Base-by-base conservation (phyloP, 2,888 invertebrate species). In the Orthosia incerta region DNA sequence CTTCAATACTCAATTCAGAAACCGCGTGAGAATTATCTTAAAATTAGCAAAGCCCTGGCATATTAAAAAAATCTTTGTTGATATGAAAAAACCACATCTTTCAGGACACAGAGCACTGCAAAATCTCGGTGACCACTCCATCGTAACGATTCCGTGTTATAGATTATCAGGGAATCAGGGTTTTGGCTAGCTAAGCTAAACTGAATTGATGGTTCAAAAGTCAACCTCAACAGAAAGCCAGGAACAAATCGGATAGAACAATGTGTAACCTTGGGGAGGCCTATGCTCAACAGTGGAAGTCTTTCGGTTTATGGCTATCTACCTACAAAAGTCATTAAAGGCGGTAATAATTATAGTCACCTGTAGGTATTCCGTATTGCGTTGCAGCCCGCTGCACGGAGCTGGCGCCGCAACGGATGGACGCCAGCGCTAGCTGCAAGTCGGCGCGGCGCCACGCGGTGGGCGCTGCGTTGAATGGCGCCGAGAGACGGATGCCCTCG, bases 401-500 rank as follows among this genome's bases (percentile, higher is more conserved):
- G 82, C 97, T 97, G 91, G 98, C 98, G 70, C 98, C 98, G 85
- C 97, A 97, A 87, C 98, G 97, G 89, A 98, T 98, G 83, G 98
- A 97, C 91, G 98, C 98, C 71, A 99, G 97, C 79, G 98, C 98
- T 86, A 98, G 97, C 94, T 97, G 97, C 86, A 98, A 96, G 94
- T 98, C 98, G 83, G 98, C 98, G 51, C 98, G 98, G 20, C 98
- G 98, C 98, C 98, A 99, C 51, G 98, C 97, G 45, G 98, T 98
- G 51, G 98, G 98, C 81, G 98, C 98, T 66, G 98, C 98, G 96
- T 98, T 98, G 95, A 99, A 99, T 7, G 99, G 99, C 76, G 98
- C 98, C 63, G 98, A 98, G 90, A 99, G 95, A 69, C 98, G 97
- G 92, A 99, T 99, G 85, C 98, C 98, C 94, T 99, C 98, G 88